These are phyloP conservation scores for Galagoides demidoff DNA, from an alignment of 2,797 vertebrate genomes.

Conservation along the genomic window DNA sequence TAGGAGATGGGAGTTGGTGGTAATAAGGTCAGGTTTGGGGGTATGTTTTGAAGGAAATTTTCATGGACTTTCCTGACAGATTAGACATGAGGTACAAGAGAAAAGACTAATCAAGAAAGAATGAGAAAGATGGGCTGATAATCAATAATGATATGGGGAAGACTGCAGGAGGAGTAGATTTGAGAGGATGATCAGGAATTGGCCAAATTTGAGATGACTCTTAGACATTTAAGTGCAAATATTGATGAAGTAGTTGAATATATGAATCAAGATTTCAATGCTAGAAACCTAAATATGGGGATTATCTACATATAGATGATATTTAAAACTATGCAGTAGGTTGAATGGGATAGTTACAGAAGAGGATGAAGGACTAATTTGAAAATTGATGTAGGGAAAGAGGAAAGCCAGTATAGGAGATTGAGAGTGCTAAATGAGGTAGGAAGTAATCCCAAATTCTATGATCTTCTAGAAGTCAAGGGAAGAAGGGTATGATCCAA, in stretches of 20 bases:
- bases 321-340: constrained; percentile 25
- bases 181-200: background rate
- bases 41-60: background rate
- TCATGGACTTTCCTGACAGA: background rate
- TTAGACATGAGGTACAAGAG: background rate
- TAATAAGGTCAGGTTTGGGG: background rate
- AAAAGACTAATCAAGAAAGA: background rate
- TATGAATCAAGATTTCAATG: background rate
- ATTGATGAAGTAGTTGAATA: background rate
- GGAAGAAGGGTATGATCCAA: background rate
- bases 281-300: background rate
- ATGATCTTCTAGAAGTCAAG: background rate
- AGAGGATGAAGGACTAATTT: background rate
- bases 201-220: background rate
- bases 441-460: background rate
- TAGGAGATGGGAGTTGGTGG: background rate
- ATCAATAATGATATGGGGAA: background rate
- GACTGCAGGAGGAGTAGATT: background rate
- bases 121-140: background rate
- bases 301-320: background rate
- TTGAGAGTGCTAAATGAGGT: background rate
- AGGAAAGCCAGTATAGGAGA: background rate
- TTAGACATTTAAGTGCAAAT: background rate
- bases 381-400: background rate
- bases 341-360: constrained; percentile 4